Evolutionary conservation across 2,888 invertebrate genomes (phyloP).

Genomic region (Drosophila ustulata): DNA sequence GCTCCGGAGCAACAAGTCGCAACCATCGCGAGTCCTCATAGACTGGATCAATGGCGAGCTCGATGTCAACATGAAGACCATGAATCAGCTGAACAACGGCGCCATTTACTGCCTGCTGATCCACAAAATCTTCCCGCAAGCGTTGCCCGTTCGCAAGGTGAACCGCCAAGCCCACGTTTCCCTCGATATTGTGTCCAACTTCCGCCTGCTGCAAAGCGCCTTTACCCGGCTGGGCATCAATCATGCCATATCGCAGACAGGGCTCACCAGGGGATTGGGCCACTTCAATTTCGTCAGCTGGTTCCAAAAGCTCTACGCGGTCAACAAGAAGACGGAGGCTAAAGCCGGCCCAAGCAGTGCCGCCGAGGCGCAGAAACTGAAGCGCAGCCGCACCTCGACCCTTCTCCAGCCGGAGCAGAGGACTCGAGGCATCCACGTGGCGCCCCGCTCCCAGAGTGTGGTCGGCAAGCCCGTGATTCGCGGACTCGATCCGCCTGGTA

Average conservation of each 20-base stretch:
- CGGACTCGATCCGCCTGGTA: not conserved
- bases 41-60: not conserved
- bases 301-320: not conserved
- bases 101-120: not conserved
- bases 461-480: no score
- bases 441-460: not conserved
- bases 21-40: not conserved
- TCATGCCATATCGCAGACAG: not conserved
- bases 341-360: no score
- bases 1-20: not conserved
- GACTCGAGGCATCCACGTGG: not conserved
- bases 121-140: not conserved
- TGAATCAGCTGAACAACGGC: not conserved
- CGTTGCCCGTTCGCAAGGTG: not conserved
- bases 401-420: not conserved
- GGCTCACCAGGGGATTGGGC: not conserved
- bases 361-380: not conserved
- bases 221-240: not conserved
- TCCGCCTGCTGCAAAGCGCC: not conserved
- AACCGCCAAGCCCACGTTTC: not conserved
- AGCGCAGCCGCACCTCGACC: not conserved
- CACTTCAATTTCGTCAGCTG: not conserved
- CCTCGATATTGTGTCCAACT: not conserved
- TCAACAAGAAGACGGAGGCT: not conserved
- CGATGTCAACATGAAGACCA: not conserved